These are phyloP conservation scores for Philopedon plagiatum DNA, from an alignment of 2,888 invertebrate species.

Conservation along the genomic window DNA sequence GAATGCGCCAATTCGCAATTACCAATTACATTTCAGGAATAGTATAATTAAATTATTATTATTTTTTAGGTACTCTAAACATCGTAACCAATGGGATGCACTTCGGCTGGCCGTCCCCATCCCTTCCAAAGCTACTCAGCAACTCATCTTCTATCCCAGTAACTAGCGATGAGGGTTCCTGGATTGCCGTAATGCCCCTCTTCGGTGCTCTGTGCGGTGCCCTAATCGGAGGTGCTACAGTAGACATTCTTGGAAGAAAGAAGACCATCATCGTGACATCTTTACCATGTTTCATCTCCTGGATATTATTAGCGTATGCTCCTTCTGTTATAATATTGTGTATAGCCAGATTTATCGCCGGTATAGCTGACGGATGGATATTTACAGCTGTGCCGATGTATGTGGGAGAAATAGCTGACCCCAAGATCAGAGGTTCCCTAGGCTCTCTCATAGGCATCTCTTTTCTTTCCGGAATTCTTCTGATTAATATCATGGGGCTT, in stretches of 20 bases:
- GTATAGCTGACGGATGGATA: constrained; percentile 71
- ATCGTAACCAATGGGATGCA: constrained; percentile 66
- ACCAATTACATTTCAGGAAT: too few relatives aligned
- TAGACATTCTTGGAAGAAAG: constrained; percentile 78
- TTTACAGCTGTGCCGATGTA: constrained; percentile 72
- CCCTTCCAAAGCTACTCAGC: constrained; percentile 70
- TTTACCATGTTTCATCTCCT: constrained; percentile 74
- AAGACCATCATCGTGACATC: constrained; percentile 74
- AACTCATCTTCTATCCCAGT: constrained; percentile 61
- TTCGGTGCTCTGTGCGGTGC: constrained; percentile 77
- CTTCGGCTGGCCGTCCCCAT: constrained; percentile 76
- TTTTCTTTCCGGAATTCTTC: constrained; percentile 72
- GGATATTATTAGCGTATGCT: constrained; percentile 76
- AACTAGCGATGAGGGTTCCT: constrained; percentile 72
- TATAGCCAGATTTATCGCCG: constrained; percentile 72
- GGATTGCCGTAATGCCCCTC: constrained; percentile 78
- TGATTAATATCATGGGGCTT: constrained; percentile 70
- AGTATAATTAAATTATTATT: neutral
- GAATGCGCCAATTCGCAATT: too few relatives aligned
- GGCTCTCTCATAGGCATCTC: constrained; percentile 73
- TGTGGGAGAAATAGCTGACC: constrained; percentile 74
- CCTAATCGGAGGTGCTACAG: constrained; percentile 75
- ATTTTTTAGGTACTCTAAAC: constrained; percentile 63
- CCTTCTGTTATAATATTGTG: constrained; percentile 73
- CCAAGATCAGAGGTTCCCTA: constrained; percentile 72